Evolutionary conservation across 2,888 invertebrate species (phyloP).

Genomic region (Trypoxylon attenuatum): DNA sequence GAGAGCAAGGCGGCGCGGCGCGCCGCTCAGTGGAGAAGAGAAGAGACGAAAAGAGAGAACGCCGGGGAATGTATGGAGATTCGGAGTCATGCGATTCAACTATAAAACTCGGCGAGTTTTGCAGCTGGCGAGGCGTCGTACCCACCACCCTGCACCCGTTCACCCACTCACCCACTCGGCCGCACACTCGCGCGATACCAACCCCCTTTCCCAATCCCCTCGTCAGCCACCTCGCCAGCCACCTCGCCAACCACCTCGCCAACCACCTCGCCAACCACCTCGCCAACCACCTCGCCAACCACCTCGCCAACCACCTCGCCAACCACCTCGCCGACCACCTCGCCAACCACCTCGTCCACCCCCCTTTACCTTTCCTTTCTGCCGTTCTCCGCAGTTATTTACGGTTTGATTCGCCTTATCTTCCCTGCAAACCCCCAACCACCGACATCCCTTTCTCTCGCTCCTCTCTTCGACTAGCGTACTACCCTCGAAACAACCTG

Average conservation of each 20-base stretch:
- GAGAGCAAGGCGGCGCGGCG: slow-evolving; percentile 2
- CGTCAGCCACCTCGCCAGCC: too few species aligned
- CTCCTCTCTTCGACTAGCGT: slow-evolving; percentile 41
- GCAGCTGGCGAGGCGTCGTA: slow-evolving; percentile 71
- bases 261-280: too few species aligned
- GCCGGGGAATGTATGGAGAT: slow-evolving; percentile 70
- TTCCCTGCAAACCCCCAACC: slow-evolving; percentile 51
- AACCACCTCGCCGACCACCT: too few species aligned
- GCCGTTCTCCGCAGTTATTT: slow-evolving; percentile 73
- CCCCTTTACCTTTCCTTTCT: slow-evolving; percentile 65
- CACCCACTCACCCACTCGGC: too few species aligned
- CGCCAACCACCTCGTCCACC: slow-evolving; percentile 51
- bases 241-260: too few species aligned
- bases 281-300: too few species aligned
- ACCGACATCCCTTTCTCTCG: slow-evolving; percentile 35
- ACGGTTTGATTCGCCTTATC: slow-evolving; percentile 75
- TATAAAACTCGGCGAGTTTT: slow-evolving; percentile 74
- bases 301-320: too few species aligned
- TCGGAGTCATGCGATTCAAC: slow-evolving; percentile 74
- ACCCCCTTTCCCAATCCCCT: slow-evolving; percentile 22
- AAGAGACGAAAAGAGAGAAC: slow-evolving; percentile 36
- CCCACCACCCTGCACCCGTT: slow-evolving; percentile 48
- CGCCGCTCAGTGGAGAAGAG: slow-evolving; percentile 3
- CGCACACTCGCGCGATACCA: too few species aligned
- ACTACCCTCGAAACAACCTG: slow-evolving; percentile 60